Conservation (phyloP, 2,888 invertebrate genomes). For the Stenoptilia bipunctidactyla region DNA sequence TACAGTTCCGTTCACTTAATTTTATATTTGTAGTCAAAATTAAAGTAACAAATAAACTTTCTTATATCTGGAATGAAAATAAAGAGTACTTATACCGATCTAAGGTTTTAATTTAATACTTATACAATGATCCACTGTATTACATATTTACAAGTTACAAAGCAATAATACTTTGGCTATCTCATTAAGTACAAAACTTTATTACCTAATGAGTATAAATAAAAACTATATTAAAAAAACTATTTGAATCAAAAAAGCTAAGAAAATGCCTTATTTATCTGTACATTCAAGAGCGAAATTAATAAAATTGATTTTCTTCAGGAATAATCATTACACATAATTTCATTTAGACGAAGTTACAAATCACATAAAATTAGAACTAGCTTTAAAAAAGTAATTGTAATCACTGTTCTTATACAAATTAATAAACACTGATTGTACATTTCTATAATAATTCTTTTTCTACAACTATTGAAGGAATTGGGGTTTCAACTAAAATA, state of each 20-base stretch:
- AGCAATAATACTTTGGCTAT: constrained; percentile 56
- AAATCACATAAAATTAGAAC: too few species aligned
- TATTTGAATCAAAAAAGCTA: neutral
- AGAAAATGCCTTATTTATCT: too few species aligned
- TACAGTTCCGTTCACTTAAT: neutral
- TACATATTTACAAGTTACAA: constrained; percentile 52
- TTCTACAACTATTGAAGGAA: neutral
- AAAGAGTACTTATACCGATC: constrained; percentile 37
- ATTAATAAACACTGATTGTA: neutral
- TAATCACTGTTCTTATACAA: neutral
- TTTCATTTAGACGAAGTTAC: too few species aligned
- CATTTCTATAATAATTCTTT: neutral
- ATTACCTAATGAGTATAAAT: constrained; percentile 51
- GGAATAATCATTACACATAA: too few species aligned
- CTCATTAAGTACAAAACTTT: constrained; percentile 25
- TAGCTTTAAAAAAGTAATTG: too few species aligned
- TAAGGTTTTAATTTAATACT: constrained; percentile 50
- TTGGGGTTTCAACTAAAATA: constrained; percentile 12
- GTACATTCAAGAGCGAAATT: too few species aligned
- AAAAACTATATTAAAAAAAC: constrained; percentile 12
- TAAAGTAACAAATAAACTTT: constrained; percentile 22
- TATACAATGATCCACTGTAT: constrained; percentile 33
- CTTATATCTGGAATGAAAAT: constrained; percentile 46
- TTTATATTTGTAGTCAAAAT: constrained; percentile 15
- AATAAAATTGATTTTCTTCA: neutral